Conservation (phyloP, 1,140 invertebrate genomes). For the Vanessa atalanta region DNA sequence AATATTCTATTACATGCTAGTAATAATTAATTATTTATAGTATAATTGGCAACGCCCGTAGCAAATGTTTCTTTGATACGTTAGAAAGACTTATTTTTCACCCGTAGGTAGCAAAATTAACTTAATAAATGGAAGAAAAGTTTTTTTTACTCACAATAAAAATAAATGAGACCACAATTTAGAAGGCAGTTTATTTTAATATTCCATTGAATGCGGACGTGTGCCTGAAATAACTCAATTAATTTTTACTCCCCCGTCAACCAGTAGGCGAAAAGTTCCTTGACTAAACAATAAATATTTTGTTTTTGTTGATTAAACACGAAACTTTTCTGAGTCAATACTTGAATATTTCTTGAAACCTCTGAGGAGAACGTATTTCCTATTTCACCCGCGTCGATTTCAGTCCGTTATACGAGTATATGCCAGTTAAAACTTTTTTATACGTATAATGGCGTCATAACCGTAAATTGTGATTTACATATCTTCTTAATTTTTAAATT, state of each 20-base stretch:
- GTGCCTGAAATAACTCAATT: constrained; percentile 9
- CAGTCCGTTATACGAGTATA: background rate
- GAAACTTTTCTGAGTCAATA: constrained; percentile 5
- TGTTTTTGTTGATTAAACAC: constrained; percentile 20
- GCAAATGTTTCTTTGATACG: too few relatives aligned
- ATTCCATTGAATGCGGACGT: background rate
- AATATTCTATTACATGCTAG: background rate
- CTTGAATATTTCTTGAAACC: background rate
- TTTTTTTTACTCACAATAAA: background rate
- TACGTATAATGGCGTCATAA: too few relatives aligned
- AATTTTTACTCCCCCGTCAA: constrained; percentile 19
- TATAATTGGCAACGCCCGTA: too few relatives aligned
- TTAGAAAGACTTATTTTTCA: too few relatives aligned
- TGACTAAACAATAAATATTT: constrained; percentile 21
- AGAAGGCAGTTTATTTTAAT: background rate
- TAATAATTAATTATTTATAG: too few relatives aligned
- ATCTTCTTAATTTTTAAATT: too few relatives aligned
- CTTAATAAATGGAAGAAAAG: too few relatives aligned
- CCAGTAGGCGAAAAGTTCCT: constrained; percentile 7
- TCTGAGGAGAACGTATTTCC: background rate
- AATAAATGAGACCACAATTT: background rate
- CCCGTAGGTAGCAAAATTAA: too few relatives aligned
- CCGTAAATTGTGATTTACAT: too few relatives aligned
- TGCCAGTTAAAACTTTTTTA: background rate
- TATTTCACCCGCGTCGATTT: constrained; percentile 1